These are phyloP conservation scores for Netelia melanura DNA, from an alignment of 2,888 invertebrate genomes.

Conservation along the genomic window DNA sequence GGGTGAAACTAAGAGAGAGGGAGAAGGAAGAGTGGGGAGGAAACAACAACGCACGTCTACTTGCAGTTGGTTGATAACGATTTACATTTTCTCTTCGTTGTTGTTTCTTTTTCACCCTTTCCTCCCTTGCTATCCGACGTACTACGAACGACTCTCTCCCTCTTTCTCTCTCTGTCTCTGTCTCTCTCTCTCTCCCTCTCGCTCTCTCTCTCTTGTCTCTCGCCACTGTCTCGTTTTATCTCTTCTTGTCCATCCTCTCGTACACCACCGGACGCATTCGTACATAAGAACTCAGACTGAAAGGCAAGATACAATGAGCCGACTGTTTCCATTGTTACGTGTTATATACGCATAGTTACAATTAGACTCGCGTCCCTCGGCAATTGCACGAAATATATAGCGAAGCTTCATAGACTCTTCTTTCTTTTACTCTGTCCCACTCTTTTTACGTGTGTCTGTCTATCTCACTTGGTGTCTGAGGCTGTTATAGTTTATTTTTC, in stretches of 20 bases:
- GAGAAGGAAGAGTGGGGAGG: background rate
- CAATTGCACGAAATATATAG: conserved; percentile 54
- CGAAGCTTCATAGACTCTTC: background rate
- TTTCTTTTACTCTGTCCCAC: background rate
- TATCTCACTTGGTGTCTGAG: background rate
- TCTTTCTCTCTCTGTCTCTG: conserved; percentile 1
- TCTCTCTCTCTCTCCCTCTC: background rate
- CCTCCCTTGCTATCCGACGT: background rate
- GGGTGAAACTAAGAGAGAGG: background rate
- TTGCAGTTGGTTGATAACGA: conserved; percentile 48
- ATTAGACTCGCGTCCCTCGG: conserved; percentile 44
- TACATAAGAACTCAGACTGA: conserved; percentile 42
- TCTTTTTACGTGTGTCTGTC: background rate
- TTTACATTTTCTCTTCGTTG: conserved; percentile 48
- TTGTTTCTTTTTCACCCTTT: background rate
- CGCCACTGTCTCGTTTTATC: conserved; percentile 9
- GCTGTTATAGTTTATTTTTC: background rate
- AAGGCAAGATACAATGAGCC: conserved; percentile 37
- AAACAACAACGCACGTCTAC: conserved; percentile 25
- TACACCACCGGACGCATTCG: conserved; percentile 2
- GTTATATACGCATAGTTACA: conserved; percentile 30
- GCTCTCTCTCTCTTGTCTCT: background rate
- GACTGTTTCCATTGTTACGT: conserved; percentile 42
- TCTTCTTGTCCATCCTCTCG: background rate
- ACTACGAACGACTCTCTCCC: background rate